Percentiles rank a stretch among this genome's conserved stretches.
Evolutionary conservation across 92 coral and sea anemone species (phyloP).

Genomic region (Anthopleura xanthogrammica): DNA sequence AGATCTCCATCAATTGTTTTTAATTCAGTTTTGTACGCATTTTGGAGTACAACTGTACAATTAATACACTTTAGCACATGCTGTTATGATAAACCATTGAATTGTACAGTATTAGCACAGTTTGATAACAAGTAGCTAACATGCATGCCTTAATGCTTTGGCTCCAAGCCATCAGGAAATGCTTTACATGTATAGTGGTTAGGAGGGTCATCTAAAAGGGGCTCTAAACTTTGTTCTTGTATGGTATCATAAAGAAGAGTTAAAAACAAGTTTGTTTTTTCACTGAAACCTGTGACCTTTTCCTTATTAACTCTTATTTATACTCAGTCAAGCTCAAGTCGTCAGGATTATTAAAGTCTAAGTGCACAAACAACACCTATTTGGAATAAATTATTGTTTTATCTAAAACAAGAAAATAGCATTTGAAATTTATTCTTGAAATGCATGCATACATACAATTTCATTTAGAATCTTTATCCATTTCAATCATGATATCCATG

Average conservation of each 20-base stretch:
- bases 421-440: too few species aligned
- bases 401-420: too few species aligned
- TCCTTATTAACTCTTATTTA: background rate
- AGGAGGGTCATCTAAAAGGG: background rate
- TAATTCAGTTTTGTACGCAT: background rate
- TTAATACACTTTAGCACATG: background rate
- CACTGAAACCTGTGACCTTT: background rate
- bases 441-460: background rate
- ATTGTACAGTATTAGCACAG: background rate
- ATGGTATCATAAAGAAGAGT: background rate
- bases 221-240: background rate
- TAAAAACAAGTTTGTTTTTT: background rate
- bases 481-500: background rate
- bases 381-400: too few species aligned
- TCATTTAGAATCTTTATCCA: background rate
- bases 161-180: conserved; percentile 38
- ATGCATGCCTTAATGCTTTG: background rate
- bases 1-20: background rate
- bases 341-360: background rate
- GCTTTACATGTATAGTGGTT: conserved; percentile 7
- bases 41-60: background rate
- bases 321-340: background rate
- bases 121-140: background rate
- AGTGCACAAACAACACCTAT: background rate
- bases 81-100: background rate